phyloP scores from a whole-genome alignment of 2,113 vertebrate genomes.

The Callorhinus ursinus region DNA sequence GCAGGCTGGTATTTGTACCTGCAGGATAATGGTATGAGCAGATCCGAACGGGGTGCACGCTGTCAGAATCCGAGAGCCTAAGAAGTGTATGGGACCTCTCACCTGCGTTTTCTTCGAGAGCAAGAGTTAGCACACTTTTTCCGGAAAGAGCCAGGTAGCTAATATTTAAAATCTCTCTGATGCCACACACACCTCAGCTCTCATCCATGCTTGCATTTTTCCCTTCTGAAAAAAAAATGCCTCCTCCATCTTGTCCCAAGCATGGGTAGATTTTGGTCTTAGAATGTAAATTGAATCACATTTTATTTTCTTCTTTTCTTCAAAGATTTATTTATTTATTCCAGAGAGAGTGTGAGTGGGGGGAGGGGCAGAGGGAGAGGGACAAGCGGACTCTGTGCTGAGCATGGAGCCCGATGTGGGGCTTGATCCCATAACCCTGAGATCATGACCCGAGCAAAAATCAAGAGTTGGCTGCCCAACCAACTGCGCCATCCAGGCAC shows the following conservation, averaged over 20 bases:
- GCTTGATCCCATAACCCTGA: neutral
- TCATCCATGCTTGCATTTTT: neutral
- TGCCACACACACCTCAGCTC: neutral
- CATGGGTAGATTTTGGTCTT: neutral
- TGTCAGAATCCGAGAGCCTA: neutral
- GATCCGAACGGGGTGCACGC: neutral
- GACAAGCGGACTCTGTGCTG: neutral
- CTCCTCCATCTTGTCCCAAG: neutral
- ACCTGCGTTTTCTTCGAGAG: neutral
- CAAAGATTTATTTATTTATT: neutral
- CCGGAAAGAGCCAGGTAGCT: neutral
- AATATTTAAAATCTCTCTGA: neutral
- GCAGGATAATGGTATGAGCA: neutral
- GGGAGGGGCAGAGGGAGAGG: neutral
- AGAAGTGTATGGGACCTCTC: rapidly evolving
- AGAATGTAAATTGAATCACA: neutral
- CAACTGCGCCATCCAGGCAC: neutral
- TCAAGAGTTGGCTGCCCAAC: neutral
- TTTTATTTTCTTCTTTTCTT: neutral
- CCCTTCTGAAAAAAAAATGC: neutral
- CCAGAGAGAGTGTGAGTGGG: neutral
- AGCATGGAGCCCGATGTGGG: neutral
- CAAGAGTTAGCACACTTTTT: neutral
- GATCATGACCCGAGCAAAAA: neutral
- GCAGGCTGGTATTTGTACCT: neutral